Evolutionary conservation across 2,113 vertebrate species (phyloP).

Genomic region (Synchiropus splendidus): DNA sequence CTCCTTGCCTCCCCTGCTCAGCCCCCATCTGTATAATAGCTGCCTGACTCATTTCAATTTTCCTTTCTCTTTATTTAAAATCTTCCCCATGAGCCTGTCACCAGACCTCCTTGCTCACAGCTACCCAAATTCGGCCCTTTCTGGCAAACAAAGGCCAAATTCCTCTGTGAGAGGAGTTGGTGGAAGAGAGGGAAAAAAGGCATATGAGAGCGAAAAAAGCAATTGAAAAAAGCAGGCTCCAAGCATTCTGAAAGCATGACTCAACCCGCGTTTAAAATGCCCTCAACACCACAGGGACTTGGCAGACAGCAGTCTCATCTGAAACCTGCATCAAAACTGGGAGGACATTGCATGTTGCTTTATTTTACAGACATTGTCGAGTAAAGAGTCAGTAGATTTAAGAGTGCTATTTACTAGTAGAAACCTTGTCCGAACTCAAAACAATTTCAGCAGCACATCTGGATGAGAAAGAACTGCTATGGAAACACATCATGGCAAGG

Average conservation of each 20-base stretch:
- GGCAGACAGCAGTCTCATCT: no score
- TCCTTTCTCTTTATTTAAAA: slow-evolving; percentile 26
- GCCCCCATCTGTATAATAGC: slow-evolving; percentile 12
- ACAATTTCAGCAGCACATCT: no score
- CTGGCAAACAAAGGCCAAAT: slow-evolving; percentile 29
- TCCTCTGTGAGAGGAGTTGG: slow-evolving; percentile 30
- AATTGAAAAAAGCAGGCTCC: slow-evolving; percentile 20
- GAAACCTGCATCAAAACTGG: no score
- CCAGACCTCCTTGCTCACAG: slow-evolving; percentile 12
- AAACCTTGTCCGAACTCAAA: no score
- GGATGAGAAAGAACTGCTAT: no score
- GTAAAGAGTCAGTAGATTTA: no score
- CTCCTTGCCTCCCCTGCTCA: slow-evolving; percentile 13
- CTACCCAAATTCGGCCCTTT: slow-evolving; percentile 1
- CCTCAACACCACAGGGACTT: slow-evolving; percentile 15
- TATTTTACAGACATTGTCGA: no score
- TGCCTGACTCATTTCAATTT: slow-evolving; percentile 12
- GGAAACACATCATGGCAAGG: no score
- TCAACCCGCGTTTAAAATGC: slow-evolving; percentile 45
- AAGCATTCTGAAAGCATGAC: slow-evolving; percentile 59
- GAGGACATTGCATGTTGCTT: no score
- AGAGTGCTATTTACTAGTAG: no score
- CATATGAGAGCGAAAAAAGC: slow-evolving; percentile 29
- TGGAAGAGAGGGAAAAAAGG: slow-evolving; percentile 22
- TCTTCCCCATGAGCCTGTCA: slow-evolving; percentile 19